Percentiles rank a stretch among this genome's conserved stretches.
Conservation (phyloP, 1,140 invertebrate genomes). For the Zaprionus gabonicus region DNA sequence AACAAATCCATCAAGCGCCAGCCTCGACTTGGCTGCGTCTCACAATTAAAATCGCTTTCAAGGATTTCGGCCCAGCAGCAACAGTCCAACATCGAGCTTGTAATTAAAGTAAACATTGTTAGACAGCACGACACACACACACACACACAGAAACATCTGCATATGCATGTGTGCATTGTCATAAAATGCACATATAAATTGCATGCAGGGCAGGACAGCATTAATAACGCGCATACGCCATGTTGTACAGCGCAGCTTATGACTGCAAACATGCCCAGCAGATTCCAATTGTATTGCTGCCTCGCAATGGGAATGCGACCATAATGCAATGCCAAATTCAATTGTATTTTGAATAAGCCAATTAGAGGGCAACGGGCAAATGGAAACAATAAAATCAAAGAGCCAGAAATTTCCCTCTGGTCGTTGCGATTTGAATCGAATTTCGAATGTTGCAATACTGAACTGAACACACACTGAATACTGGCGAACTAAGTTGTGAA, state of each 20-base stretch:
- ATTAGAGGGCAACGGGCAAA: background rate
- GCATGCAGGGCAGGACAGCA: constrained; percentile 55
- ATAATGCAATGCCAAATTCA: constrained; percentile 7
- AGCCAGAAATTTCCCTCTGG: background rate
- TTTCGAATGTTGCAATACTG: background rate
- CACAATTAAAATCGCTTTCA: constrained; percentile 56
- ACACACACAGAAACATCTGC: background rate
- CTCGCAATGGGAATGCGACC: background rate
- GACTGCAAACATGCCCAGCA: constrained; percentile 20
- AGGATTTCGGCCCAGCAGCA: constrained; percentile 15
- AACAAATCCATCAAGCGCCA: constrained; percentile 70
- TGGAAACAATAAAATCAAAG: constrained; percentile 1
- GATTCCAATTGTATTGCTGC: background rate
- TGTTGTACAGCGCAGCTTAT: constrained; percentile 49
- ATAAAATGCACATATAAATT: constrained; percentile 78
- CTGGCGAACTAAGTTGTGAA: background rate
- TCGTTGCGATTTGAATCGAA: background rate
- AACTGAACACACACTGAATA: background rate
- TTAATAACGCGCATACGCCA: constrained; percentile 74
- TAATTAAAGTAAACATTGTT: constrained; percentile 76
- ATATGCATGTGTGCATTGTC: constrained; percentile 56
- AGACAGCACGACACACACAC: constrained; percentile 15
- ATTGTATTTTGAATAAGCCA: constrained; percentile 10
- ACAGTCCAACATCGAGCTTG: constrained; percentile 37
- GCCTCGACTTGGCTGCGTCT: constrained; percentile 43